A percentile compares a stretch with the other conserved stretches of the same genome.
Evolutionary conservation across 2,113 vertebrate species (phyloP).

Genomic region (Bubo bubo): DNA sequence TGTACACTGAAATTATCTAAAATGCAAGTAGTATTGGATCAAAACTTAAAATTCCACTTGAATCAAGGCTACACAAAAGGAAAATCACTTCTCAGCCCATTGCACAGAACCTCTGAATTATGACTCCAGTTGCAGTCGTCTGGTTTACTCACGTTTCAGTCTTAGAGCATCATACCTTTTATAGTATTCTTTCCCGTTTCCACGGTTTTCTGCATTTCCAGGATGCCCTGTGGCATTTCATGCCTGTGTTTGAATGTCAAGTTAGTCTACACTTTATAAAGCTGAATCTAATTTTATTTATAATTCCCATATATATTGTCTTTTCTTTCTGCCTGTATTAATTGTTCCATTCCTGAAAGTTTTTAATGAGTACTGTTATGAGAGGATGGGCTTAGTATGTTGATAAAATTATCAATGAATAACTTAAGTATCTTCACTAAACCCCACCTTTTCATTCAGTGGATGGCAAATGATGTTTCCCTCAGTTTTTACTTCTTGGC

Average conservation of each 20-base stretch:
- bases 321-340: not conserved
- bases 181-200: not conserved
- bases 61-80: not conserved
- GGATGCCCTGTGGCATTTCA: not conserved
- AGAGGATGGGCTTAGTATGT: not conserved
- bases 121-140: not conserved
- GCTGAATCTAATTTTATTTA: not conserved
- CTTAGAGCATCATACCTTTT: not conserved
- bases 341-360: not conserved
- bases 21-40: not conserved
- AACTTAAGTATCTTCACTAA: not conserved
- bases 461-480: not conserved
- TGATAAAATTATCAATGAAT: not conserved
- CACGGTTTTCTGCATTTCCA: not conserved
- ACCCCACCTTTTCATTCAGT: not conserved
- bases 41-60: not conserved
- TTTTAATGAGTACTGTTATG: not conserved
- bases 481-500: not conserved
- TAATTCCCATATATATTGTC: not conserved
- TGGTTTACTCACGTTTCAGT: not conserved
- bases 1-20: not conserved
- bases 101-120: not conserved
- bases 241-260: not conserved
- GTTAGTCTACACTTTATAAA: not conserved
- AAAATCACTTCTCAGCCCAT: not conserved